phyloP scores from a whole-genome alignment of 2,113 vertebrate species.

The Mirounga angustirostris region DNA sequence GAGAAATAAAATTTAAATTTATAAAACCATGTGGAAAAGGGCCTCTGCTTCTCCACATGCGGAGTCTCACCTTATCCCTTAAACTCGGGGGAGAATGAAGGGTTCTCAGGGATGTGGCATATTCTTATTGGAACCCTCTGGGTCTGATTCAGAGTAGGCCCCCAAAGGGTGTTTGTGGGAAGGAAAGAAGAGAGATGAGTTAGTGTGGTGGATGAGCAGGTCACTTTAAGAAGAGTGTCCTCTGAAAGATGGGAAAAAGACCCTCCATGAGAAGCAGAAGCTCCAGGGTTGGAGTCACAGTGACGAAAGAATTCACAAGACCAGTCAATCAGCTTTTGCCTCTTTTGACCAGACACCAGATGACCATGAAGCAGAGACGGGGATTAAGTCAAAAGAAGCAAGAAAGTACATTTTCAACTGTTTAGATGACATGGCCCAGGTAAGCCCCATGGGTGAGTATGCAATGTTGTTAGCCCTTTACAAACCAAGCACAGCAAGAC shows the following conservation, averaged over 20 bases:
- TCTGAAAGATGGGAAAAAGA: neutral
- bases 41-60: neutral
- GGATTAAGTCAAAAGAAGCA: constrained; percentile 98
- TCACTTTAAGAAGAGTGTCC: neutral
- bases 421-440: constrained; percentile 98
- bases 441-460: constrained; percentile 84
- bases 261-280: neutral
- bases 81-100: neutral
- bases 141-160: neutral
- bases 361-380: constrained; percentile 97
- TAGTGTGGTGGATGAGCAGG: neutral
- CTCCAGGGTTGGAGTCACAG: neutral
- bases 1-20: neutral
- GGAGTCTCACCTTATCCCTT: neutral
- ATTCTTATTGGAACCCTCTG: neutral
- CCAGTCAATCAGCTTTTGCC: constrained; percentile 43
- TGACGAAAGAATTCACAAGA: neutral
- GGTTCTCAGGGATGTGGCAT: neutral
- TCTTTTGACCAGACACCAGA: constrained; percentile 93
- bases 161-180: neutral
- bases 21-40: neutral
- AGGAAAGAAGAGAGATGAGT: neutral
- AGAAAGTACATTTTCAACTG: constrained; percentile 99
- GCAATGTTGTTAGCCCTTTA: neutral
- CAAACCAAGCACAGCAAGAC: neutral